These are phyloP conservation scores for Malthinus flaveolus DNA, from an alignment of 2,888 invertebrate species.

Conservation along the genomic window DNA sequence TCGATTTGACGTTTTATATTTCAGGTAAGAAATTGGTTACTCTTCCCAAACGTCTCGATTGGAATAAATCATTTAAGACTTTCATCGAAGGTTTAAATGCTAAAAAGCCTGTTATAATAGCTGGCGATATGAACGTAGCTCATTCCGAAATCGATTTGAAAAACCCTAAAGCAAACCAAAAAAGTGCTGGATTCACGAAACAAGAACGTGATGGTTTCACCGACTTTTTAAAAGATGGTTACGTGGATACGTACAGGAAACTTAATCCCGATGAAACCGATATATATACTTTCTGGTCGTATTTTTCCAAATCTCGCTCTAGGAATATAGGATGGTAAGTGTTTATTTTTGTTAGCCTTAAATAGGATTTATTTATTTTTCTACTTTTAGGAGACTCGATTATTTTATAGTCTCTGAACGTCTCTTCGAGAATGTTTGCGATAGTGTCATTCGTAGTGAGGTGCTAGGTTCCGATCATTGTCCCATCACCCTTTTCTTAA, in stretches of 20 bases:
- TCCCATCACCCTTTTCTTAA: conserved; percentile 80
- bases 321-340: conserved; percentile 94
- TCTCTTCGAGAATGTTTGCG: conserved; percentile 76
- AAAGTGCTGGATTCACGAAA: conserved; percentile 93
- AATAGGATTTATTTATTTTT: conserved; percentile 23
- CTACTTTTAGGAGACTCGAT: conserved; percentile 82
- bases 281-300: conserved; percentile 95
- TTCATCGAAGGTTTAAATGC: conserved; percentile 78
- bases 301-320: conserved; percentile 81
- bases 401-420: conserved; percentile 90
- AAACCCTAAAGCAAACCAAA: conserved; percentile 91
- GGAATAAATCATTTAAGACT: conserved; percentile 85
- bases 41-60: conserved; percentile 82
- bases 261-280: conserved; percentile 82
- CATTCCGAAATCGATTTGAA: conserved; percentile 93
- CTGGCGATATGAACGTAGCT: conserved; percentile 97
- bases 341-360: neutral
- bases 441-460: conserved; percentile 77
- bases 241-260: conserved; percentile 84
- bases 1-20: conserved; percentile 12
- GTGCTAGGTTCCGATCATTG: conserved; percentile 97
- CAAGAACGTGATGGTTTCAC: conserved; percentile 94
- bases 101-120: conserved; percentile 91
- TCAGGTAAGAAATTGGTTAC: conserved; percentile 82
- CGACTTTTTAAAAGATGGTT: conserved; percentile 77